Conservation (phyloP, 2,888 invertebrate species). For the Therioaphis trifolii region DNA sequence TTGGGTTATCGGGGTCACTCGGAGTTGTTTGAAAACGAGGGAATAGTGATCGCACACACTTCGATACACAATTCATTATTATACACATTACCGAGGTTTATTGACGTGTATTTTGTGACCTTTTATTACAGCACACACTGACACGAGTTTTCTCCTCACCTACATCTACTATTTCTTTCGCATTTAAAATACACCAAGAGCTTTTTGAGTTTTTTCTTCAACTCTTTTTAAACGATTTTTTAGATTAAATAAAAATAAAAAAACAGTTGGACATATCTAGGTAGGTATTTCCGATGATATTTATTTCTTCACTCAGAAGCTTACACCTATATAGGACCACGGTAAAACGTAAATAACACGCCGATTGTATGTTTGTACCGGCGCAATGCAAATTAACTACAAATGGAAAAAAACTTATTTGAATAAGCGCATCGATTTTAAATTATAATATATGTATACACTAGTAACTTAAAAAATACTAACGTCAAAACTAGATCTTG, state of each 20-base stretch:
- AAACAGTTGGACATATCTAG: not conserved
- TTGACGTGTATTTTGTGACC: conserved; percentile 23
- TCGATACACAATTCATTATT: conserved; percentile 9
- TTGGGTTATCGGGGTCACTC: conserved; percentile 44
- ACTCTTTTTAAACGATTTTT: conserved; percentile 5
- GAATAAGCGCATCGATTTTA: too few species aligned
- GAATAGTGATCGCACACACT: conserved; percentile 1
- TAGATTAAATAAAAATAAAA: not conserved
- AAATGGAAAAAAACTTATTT: too few species aligned
- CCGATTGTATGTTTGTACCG: not conserved
- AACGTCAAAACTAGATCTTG: too few species aligned
- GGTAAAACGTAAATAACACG: not conserved
- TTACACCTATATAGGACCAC: not conserved
- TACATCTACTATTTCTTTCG: not conserved
- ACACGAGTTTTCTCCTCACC: not conserved
- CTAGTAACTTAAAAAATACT: too few species aligned
- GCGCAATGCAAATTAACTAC: not conserved
- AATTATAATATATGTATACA: too few species aligned
- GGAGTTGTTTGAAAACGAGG: conserved; percentile 20
- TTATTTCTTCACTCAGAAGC: not conserved
- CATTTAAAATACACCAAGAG: not conserved
- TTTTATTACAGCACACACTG: conserved; percentile 13
- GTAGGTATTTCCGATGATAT: not conserved
- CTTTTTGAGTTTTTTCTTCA: not conserved
- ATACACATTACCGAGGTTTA: conserved; percentile 22